Evolutionary conservation across 2,797 vertebrate species (phyloP).

Genomic region (Cossypha heuglini): DNA sequence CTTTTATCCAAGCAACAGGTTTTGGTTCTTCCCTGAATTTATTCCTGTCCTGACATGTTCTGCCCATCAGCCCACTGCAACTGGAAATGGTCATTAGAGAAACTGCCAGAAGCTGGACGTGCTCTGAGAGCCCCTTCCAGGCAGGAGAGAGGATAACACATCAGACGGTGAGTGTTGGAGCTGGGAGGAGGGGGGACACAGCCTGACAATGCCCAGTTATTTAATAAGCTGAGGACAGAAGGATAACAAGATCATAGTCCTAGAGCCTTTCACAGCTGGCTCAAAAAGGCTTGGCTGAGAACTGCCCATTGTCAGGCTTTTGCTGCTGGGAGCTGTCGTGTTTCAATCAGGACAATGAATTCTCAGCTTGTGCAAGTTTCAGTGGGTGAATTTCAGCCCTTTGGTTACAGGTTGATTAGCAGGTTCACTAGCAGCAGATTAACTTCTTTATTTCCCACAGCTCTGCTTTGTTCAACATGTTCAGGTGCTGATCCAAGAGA

Average conservation of each 20-base stretch:
- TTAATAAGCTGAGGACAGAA: neutral
- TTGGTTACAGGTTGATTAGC: neutral
- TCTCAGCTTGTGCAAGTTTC: neutral
- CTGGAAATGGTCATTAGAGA: neutral
- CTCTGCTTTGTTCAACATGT: neutral
- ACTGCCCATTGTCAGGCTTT: neutral
- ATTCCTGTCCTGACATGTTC: neutral
- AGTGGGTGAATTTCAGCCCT: neutral
- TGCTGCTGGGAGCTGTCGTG: neutral
- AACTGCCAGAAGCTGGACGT: neutral
- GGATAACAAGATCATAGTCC: neutral
- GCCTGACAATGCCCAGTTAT: neutral
- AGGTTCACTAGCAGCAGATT: neutral
- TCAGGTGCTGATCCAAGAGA: neutral
- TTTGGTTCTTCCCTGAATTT: neutral
- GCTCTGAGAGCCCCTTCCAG: neutral
- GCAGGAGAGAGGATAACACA: neutral
- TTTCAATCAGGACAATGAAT: neutral
- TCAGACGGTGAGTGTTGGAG: neutral
- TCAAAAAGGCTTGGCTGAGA: fast-evolving
- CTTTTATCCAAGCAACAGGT: neutral
- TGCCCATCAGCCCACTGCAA: neutral
- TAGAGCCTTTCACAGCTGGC: neutral
- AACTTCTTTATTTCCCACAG: neutral
- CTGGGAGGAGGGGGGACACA: neutral